Evolutionary conservation across 2,888 invertebrate genomes (phyloP).

Genomic region (Pollenia angustigena): DNA sequence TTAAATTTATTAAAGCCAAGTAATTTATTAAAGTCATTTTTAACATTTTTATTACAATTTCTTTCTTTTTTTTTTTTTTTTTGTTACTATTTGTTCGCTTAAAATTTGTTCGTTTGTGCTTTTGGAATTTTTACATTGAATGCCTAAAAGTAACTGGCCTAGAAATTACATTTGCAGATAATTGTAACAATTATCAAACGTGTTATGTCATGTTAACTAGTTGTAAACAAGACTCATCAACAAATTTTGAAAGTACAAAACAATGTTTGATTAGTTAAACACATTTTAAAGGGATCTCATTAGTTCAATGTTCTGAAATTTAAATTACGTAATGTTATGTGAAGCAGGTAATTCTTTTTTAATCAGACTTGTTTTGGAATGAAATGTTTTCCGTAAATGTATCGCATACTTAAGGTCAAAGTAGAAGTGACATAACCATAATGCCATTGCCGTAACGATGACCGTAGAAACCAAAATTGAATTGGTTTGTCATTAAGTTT

Average conservation of each 20-base stretch:
- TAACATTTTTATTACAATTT: conserved; percentile 9
- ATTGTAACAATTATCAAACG: background rate
- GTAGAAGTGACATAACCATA: too few relatives aligned
- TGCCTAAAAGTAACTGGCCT: background rate
- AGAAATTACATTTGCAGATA: background rate
- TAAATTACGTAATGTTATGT: too few relatives aligned
- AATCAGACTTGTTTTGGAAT: too few relatives aligned
- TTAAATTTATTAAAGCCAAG: background rate
- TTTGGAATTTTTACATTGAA: background rate
- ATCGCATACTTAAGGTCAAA: too few relatives aligned
- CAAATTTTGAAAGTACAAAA: conserved; percentile 9
- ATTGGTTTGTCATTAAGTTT: too few relatives aligned
- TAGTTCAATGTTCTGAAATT: too few relatives aligned
- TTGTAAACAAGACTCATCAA: conserved; percentile 30
- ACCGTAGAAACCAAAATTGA: too few relatives aligned
- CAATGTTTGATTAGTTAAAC: background rate
- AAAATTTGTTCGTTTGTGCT: background rate
- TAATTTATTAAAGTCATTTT: conserved; percentile 14
- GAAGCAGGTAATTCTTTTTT: too few relatives aligned
- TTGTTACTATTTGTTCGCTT: background rate
- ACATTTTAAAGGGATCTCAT: too few relatives aligned
- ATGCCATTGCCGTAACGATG: too few relatives aligned
- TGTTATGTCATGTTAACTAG: conserved; percentile 19
- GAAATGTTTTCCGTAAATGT: too few relatives aligned
- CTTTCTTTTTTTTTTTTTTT: background rate